Base-by-base conservation (phyloP, 2,888 invertebrate species). In the Anthophora plumipes region DNA sequence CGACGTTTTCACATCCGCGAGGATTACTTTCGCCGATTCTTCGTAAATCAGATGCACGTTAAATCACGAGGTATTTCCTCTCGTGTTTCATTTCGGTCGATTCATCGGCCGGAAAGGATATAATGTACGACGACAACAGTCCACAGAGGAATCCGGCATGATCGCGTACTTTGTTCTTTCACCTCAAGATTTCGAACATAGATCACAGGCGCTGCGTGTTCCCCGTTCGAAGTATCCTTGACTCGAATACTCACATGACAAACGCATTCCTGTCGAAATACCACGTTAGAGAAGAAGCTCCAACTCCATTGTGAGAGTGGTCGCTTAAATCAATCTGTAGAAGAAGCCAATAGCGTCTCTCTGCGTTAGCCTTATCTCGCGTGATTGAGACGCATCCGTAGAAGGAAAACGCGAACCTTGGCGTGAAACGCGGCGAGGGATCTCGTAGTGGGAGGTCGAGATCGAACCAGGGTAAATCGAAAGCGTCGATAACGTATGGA, bases 201-300 rank as follows among this genome's bases (percentile, higher is more conserved):
- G 55, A 59, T 39, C 48, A 46, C 57, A 22, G n/a, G 17, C 46
- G 1, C 14, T 22, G 25, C 57, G 11, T 59, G 52, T 66, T 52
- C 39, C 31, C 31, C 37, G 25, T 68, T 37, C 68, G 12, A 69
- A 57, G 39, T 39, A 69, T 59, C 69, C 50, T 69, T 50, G 69
- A 48, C 69, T 69, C 59, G 69, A 69, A 69, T 69, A 50, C 69
- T 59, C 48, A 20, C 46, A 37, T 22, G 69, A 69, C 69, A 59
- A 60, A 59, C 69, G 59, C 59, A 50, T 59, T 69, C 59, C 57
- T 41, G 39, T 61, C 39, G 11, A 37, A 63, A 63, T 63, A 48
- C 63, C 63, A 41, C 39, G n/a, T 41, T 59, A 20, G 59, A n/a
- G 41, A 41, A 20, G 39, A 41, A 41, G n/a, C 59, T 59, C n/a